Evolutionary conservation across 1,140 invertebrate genomes (phyloP).

Genomic region (Galleria mellonella): DNA sequence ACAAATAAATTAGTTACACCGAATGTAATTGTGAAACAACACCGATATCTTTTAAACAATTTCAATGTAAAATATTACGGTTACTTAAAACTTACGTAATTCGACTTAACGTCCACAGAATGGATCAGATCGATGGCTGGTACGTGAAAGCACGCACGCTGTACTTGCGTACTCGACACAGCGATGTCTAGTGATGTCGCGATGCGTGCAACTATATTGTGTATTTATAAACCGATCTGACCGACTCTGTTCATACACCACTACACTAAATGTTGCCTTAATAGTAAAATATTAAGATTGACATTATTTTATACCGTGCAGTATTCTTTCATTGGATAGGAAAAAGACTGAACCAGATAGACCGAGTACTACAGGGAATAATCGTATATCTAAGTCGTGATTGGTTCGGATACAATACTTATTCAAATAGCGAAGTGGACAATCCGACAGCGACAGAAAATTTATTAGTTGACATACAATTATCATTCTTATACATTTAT

Average conservation of each 20-base stretch:
- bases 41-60: slow-evolving; percentile 35
- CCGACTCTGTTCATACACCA: slow-evolving; percentile 26
- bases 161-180: background rate
- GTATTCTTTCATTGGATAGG: slow-evolving; percentile 16
- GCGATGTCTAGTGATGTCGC: background rate
- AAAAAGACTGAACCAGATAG: slow-evolving; percentile 12
- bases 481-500: slow-evolving; percentile 28
- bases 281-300: slow-evolving; percentile 48
- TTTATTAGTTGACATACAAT: slow-evolving; percentile 17
- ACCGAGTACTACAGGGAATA: slow-evolving; percentile 15
- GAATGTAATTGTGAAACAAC: slow-evolving; percentile 34
- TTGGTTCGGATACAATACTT: slow-evolving; percentile 44
- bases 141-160: background rate
- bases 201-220: background rate
- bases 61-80: slow-evolving; percentile 25
- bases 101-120: slow-evolving; percentile 29
- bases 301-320: slow-evolving; percentile 45
- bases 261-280: slow-evolving; percentile 47
- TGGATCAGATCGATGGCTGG: slow-evolving; percentile 29
- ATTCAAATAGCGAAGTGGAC: slow-evolving; percentile 29
- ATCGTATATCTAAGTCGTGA: slow-evolving; percentile 23
- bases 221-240: slow-evolving; percentile 23
- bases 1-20: slow-evolving; percentile 23
- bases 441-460: slow-evolving; percentile 44
- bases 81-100: slow-evolving; percentile 39